A percentile compares a stretch with the other conserved stretches of the same genome.
Evolutionary conservation across 2,888 invertebrate genomes (phyloP).

Genomic region (Diplolepis rosae): DNA sequence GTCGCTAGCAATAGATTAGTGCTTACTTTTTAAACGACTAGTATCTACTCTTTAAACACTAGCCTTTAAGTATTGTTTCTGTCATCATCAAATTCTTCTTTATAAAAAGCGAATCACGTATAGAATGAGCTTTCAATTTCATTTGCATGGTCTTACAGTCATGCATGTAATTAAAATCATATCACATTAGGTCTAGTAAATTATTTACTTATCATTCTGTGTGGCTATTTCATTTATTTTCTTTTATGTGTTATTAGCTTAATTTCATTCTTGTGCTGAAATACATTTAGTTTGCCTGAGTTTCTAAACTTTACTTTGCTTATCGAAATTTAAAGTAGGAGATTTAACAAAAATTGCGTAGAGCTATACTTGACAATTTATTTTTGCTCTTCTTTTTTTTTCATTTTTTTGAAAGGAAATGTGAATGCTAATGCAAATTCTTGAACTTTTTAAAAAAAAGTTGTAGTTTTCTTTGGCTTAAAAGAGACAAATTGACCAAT

Average conservation of each 20-base stretch:
- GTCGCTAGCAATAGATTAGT: conserved; percentile 1
- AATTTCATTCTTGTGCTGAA: not conserved
- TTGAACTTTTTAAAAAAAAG: too few relatives aligned
- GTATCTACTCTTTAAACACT: not conserved
- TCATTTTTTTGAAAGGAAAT: too few relatives aligned
- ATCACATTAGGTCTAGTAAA: not conserved
- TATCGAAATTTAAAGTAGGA: too few relatives aligned
- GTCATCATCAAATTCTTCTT: not conserved
- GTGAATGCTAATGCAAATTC: too few relatives aligned
- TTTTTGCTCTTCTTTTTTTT: too few relatives aligned
- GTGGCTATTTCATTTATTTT: not conserved
- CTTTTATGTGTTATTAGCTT: not conserved
- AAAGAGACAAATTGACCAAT: too few relatives aligned
- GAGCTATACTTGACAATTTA: too few relatives aligned
- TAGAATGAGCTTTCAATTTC: not conserved
- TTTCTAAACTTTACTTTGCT: not conserved
- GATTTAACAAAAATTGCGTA: too few relatives aligned
- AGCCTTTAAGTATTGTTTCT: not conserved
- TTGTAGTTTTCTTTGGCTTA: too few relatives aligned
- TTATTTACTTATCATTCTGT: not conserved
- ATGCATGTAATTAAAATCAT: not conserved
- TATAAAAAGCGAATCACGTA: not conserved
- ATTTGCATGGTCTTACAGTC: not conserved
- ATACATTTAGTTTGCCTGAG: conserved; percentile 19
- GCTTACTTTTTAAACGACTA: too few relatives aligned